Percentiles rank a stretch among this genome's conserved stretches.
Evolutionary conservation across 2,113 vertebrate species (phyloP).

Genomic region (Dunckerocampus dactyliophorus): DNA sequence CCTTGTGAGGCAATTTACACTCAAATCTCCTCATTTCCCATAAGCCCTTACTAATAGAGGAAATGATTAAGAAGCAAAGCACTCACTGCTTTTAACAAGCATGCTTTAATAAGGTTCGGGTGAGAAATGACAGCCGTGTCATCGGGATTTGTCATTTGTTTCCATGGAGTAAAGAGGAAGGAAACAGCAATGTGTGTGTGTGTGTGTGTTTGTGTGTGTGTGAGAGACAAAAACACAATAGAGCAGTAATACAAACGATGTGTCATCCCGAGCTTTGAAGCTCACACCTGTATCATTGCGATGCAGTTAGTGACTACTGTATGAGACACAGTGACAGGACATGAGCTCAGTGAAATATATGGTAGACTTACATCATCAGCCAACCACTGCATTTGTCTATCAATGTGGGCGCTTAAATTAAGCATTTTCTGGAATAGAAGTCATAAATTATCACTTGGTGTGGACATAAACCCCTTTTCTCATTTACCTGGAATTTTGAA

Average conservation of each 20-base stretch:
- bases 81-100: slow-evolving; percentile 45
- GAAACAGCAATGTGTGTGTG: slow-evolving; percentile 26
- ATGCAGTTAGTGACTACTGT: slow-evolving; percentile 21
- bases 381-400: too few species aligned
- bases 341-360: neutral
- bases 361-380: neutral
- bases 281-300: slow-evolving; percentile 38
- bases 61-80: slow-evolving; percentile 67
- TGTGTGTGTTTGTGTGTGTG: slow-evolving; percentile 28
- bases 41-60: slow-evolving; percentile 53
- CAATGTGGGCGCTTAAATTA: too few species aligned
- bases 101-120: slow-evolving; percentile 59
- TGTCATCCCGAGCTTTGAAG: slow-evolving; percentile 40
- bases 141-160: slow-evolving; percentile 59
- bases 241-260: slow-evolving; percentile 45
- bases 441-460: neutral
- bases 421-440: neutral
- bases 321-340: slow-evolving; percentile 14
- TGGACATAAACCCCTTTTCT: too few species aligned
- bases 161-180: slow-evolving; percentile 31
- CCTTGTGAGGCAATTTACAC: slow-evolving; percentile 27
- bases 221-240: slow-evolving; percentile 47
- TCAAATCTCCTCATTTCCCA: slow-evolving; percentile 56
- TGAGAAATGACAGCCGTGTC: slow-evolving; percentile 55
- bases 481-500: too few species aligned